A percentile compares a stretch with the other conserved stretches of the same genome.
Evolutionary conservation across 2,797 vertebrate species (phyloP).

Genomic region (Takifugu ocellatus): DNA sequence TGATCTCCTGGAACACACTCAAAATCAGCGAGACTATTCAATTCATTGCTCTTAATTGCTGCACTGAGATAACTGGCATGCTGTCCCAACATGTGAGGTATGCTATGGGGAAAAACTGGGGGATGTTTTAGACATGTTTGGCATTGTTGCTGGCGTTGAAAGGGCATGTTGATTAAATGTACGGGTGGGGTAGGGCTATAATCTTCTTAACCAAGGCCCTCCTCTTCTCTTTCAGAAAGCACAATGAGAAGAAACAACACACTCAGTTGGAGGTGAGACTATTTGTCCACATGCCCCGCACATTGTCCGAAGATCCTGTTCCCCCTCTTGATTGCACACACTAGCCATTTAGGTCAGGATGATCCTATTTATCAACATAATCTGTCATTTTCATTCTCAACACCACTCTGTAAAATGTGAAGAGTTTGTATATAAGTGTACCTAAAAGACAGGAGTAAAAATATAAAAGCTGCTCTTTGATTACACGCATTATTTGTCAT

Average conservation of each 20-base stretch:
- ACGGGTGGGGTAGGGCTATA: slow-evolving; percentile 77
- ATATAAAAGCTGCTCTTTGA: slow-evolving; percentile 22
- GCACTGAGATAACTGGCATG: slow-evolving; percentile 40
- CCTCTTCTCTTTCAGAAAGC: slow-evolving; percentile 72
- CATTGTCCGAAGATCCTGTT: slow-evolving; percentile 67
- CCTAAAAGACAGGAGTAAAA: background rate
- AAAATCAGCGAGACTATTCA: slow-evolving; percentile 25
- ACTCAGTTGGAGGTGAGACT: slow-evolving; percentile 76
- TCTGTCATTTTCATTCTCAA: slow-evolving; percentile 56
- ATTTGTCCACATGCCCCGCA: slow-evolving; percentile 70
- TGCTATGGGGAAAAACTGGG: slow-evolving; percentile 56
- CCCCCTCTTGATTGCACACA: slow-evolving; percentile 58
- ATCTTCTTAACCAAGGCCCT: slow-evolving; percentile 80
- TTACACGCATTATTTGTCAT: slow-evolving; percentile 36
- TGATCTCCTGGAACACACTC: slow-evolving; percentile 18
- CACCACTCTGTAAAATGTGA: slow-evolving; percentile 32
- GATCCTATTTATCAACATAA: slow-evolving; percentile 65
- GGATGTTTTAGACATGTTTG: slow-evolving; percentile 73
- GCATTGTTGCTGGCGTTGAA: slow-evolving; percentile 73
- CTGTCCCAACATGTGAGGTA: slow-evolving; percentile 73
- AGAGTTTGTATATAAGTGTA: slow-evolving; percentile 10
- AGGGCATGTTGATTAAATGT: slow-evolving; percentile 82
- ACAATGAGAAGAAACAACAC: slow-evolving; percentile 81
- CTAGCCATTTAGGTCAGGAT: slow-evolving; percentile 66
- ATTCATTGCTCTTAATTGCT: slow-evolving; percentile 47